Conservation (phyloP, 2,797 vertebrate species). For the Loris lydekkerianus region DNA sequence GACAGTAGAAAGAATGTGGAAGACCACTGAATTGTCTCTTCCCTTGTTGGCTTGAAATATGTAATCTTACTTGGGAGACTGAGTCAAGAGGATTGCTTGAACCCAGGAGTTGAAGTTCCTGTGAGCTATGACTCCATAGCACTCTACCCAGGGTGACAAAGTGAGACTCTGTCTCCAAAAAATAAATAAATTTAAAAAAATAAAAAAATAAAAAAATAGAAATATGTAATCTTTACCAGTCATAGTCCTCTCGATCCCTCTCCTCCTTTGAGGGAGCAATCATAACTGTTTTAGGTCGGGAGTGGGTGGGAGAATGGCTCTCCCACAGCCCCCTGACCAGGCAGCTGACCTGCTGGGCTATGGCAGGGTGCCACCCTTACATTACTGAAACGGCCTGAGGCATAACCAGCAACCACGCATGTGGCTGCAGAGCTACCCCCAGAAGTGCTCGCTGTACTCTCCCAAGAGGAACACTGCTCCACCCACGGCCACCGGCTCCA, state of each 20-base stretch:
- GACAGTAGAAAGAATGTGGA: slow-evolving; percentile 31
- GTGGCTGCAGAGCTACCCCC: not conserved
- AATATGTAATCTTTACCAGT: not conserved
- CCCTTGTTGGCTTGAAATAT: slow-evolving; percentile 34
- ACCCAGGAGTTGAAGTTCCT: too few species aligned
- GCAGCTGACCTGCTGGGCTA: not conserved
- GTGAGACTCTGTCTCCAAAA: too few species aligned
- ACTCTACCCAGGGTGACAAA: too few species aligned
- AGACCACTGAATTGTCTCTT: slow-evolving; percentile 26
- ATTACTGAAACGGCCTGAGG: slow-evolving; percentile 19
- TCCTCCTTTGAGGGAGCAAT: not conserved
- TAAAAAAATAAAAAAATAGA: too few species aligned
- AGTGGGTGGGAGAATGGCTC: not conserved
- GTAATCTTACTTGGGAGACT: too few species aligned
- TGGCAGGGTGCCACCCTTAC: slow-evolving; percentile 17
- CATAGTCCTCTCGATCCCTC: not conserved
- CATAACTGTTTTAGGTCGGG: not conserved
- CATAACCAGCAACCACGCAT: not conserved
- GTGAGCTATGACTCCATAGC: too few species aligned
- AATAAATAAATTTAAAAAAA: too few species aligned
- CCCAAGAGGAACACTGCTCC: slow-evolving; percentile 24
- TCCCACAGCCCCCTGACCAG: not conserved
- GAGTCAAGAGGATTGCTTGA: too few species aligned
- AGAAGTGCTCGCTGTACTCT: slow-evolving; percentile 34
- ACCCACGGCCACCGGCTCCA: slow-evolving; percentile 1